Evolutionary conservation across 2,888 invertebrate genomes (phyloP), one percentile per base, ranked within the genome.

Genomic region (Eilema griseolum): DNA sequence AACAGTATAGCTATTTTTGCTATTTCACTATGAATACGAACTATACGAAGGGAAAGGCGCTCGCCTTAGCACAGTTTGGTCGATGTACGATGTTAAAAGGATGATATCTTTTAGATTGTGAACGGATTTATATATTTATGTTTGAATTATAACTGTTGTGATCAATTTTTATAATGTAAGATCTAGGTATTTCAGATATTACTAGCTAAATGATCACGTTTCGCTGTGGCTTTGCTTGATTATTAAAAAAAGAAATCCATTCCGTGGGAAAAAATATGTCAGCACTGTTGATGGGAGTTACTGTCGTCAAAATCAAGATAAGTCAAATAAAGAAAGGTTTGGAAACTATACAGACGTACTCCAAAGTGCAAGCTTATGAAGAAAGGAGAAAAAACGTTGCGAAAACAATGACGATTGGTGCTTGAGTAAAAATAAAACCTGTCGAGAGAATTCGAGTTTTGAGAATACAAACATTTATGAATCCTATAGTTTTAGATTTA

Each of bases 21-120:
- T 95, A 94, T 94, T 94, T 94, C 93, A 92, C 94, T 94, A 93
- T 94, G 94, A 94, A 95, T 94, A 94, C 94, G 88, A 93, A 95
- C 94, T 93, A 95, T 94, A 94, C 94, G 88, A 93, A 95, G 94
- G 92, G 95, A 94, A 95, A 95, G 95, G 94, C 90, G 95, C 92
- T 95, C 88, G 91, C 95, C 94, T 95, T 94, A 94, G 91, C 95
- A 95, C 92, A 95, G 90, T 94, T 94, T 86, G 90, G 86, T 86
- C 90, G 78, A 83, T 81, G 81, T 80, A 77, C 83, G 84, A 83
- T 80, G 76, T 65, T 74, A 79, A 76, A 81, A 84, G 83, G 84
- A 84, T 84, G 84, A 76, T 84, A 84, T 85, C 85, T 83, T 75
- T 78, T 70, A 81, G 82, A 84, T 83, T 70, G 81, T 67, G 79